Conservation (phyloP, 2,888 invertebrate species). For the Drosophila flavopinicola region DNA sequence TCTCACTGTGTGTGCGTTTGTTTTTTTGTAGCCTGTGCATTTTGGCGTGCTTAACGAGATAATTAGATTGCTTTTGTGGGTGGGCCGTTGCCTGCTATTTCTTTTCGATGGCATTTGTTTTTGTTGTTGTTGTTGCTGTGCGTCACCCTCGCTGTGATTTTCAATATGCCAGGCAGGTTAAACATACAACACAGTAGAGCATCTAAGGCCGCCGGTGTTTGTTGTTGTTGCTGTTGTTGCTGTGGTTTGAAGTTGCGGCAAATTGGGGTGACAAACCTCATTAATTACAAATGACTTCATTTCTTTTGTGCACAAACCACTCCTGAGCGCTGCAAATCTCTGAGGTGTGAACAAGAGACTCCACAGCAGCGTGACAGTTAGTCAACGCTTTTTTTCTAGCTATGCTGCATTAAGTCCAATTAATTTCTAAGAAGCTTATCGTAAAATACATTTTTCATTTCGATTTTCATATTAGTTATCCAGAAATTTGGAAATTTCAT, state of each 20-base stretch:
- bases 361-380: constrained; percentile 27
- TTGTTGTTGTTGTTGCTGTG: constrained; percentile 10
- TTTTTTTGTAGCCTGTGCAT: constrained; percentile 44
- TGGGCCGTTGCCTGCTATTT: constrained; percentile 35
- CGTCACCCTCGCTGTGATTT: constrained; percentile 63
- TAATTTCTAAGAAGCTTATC: neutral
- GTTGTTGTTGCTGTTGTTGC: constrained; percentile 19
- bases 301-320: constrained; percentile 56
- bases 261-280: constrained; percentile 81
- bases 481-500: too few relatives aligned
- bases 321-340: constrained; percentile 50
- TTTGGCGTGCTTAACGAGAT: constrained; percentile 78
- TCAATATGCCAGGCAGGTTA: constrained; percentile 66
- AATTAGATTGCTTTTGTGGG: constrained; percentile 80
- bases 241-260: constrained; percentile 67
- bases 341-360: constrained; percentile 49
- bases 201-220: constrained; percentile 31
- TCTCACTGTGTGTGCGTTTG: neutral
- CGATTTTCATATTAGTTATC: neutral
- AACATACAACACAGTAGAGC: constrained; percentile 27
- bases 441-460: neutral
- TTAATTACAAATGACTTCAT: constrained; percentile 81
- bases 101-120: constrained; percentile 45
- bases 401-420: constrained; percentile 29
- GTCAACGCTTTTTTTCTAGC: constrained; percentile 16